Base-by-base conservation (phyloP, 23 tunicate genomes). In the Aplidium turbinatum region DNA sequence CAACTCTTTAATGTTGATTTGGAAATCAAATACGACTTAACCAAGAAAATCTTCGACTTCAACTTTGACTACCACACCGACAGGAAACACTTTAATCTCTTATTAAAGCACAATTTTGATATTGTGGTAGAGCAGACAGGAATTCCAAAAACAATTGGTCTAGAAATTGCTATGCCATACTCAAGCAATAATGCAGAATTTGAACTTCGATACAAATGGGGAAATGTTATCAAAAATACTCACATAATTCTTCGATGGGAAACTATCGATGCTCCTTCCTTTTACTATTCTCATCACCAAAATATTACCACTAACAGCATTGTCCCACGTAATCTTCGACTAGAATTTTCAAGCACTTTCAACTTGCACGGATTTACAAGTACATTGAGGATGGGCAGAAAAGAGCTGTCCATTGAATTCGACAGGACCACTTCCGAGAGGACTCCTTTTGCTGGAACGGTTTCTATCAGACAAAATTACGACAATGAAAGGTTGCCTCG, bases 61-160 rank as follows among this genome's bases (percentile, higher is more conserved):
- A 69, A 52, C 24, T 68, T 77, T 46, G 83, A 85, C 45, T 85
- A 68, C 40, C 46, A 50, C 19, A 65, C 73, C 27, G 53, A 47
- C n/a, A n/a, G n/a, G n/a, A 85, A 68, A 22, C 65, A 83, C 46
- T 30, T 85, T 1, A 66, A 57, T 22, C 32, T 85, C 40, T 40
- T 47, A 24, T 20, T 85, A 36, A 34, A 68, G 33, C 91, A 85
- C 73, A 69, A 77, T 78, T 85, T 85, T 34, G 65, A 60, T 16
- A 60, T 68, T 18, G 2, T 85, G 32, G 56, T 52, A 20, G 70
- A 77, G 34, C 20, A 73, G 63, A 19, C 34, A 16, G 33, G 54
- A 55, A 46, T 77, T 47, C 91, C 91, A 6, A 77, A 69, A 33
- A 45, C 28, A 21, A 47, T 77, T 33, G 91, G 91, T 11, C 47